These are phyloP conservation scores for Eonycteris spelaea DNA, from an alignment of 2,113 vertebrate genomes.

Conservation along the genomic window DNA sequence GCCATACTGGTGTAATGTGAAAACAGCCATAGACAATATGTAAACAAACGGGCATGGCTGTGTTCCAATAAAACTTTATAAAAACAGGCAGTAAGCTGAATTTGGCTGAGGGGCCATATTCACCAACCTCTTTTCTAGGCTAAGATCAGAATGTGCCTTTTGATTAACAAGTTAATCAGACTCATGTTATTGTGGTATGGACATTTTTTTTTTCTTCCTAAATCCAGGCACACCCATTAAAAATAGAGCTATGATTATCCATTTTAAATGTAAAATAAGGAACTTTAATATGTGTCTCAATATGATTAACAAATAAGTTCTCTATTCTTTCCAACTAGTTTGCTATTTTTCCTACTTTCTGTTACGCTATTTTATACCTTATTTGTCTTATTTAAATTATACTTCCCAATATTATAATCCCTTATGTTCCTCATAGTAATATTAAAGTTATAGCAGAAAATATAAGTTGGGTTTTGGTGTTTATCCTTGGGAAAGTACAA, in stretches of 20 bases:
- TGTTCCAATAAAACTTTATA: background rate
- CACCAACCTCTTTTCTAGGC: background rate
- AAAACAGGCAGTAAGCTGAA: background rate
- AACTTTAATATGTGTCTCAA: background rate
- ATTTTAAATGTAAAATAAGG: slow-evolving; percentile 6
- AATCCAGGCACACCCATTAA: background rate
- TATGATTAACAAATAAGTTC: background rate
- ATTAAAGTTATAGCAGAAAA: slow-evolving; percentile 27
- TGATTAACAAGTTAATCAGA: background rate
- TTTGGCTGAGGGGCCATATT: background rate
- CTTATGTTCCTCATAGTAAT: background rate
- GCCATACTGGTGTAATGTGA: background rate
- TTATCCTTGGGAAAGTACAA: background rate
- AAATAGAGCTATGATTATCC: background rate
- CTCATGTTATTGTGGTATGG: background rate
- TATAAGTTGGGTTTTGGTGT: background rate
- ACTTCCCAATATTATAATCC: background rate
- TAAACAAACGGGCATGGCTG: background rate
- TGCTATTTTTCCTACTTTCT: background rate
- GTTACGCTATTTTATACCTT: background rate
- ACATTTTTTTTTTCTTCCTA: background rate
- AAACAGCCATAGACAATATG: background rate
- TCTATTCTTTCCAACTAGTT: background rate
- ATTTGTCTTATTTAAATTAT: slow-evolving; percentile 36
- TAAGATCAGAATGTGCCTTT: background rate